phyloP scores from a whole-genome alignment of 2,113 vertebrate genomes.

The Takifugu bimaculatus region DNA sequence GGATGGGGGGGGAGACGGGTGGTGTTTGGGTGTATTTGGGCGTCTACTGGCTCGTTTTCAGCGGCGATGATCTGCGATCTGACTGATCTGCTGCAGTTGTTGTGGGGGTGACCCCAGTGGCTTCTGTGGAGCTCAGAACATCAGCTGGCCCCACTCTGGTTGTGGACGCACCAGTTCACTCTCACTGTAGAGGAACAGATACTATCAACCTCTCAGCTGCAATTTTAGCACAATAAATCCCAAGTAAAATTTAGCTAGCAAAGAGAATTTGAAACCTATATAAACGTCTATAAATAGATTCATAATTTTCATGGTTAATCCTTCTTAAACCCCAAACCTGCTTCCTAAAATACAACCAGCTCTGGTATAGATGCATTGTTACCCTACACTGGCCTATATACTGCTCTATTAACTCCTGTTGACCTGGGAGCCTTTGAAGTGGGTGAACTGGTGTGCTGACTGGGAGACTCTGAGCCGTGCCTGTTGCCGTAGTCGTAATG shows the following conservation, averaged over 20 bases:
- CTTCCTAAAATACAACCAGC: conserved; percentile 8
- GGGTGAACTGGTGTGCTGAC: conserved; percentile 41
- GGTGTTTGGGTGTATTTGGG: not conserved
- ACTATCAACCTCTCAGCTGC: not conserved
- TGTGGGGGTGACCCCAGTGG: conserved; percentile 32
- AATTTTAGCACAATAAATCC: not conserved
- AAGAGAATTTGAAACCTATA: not conserved
- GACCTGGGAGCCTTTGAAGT: conserved; percentile 58
- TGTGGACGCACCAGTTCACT: conserved; percentile 29
- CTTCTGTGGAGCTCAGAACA: conserved; percentile 34
- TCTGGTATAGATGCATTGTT: conserved; percentile 33
- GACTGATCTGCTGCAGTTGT: conserved; percentile 72
- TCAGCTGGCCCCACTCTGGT: conserved; percentile 39
- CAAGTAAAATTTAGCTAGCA: too few relatives aligned
- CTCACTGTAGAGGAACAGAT: not conserved
- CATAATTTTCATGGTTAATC: not conserved
- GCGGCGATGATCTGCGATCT: conserved; percentile 58
- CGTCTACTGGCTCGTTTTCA: conserved; percentile 29
- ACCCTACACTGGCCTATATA: conserved; percentile 26
- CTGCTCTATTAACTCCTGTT: conserved; percentile 40
- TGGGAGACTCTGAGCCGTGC: conserved; percentile 44
- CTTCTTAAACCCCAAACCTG: not conserved
- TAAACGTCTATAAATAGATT: not conserved
- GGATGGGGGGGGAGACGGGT: not conserved
- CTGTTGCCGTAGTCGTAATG: conserved; percentile 56